A percentile compares a stretch with the other conserved stretches of the same genome.
Conservation (phyloP, 1,140 invertebrate genomes). For the Heliconius himera region DNA sequence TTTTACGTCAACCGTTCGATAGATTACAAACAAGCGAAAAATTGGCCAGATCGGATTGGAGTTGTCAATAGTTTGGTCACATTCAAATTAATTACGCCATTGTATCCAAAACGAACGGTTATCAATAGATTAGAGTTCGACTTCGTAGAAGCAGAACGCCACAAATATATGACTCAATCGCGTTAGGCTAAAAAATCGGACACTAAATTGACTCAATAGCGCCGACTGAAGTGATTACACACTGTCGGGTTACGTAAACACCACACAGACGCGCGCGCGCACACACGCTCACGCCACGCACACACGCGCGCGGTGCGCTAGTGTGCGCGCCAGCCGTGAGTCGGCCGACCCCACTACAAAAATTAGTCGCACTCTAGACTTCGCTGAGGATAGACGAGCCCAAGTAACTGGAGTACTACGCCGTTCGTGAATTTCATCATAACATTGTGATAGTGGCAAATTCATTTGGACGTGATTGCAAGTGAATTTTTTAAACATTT, state of each 20-base stretch:
- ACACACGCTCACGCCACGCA: constrained; percentile 50
- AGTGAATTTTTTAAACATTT: constrained; percentile 69
- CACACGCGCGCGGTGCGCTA: constrained; percentile 40
- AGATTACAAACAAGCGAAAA: constrained; percentile 36
- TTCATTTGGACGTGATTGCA: constrained; percentile 66
- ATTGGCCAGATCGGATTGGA: constrained; percentile 18
- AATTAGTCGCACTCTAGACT: constrained; percentile 74
- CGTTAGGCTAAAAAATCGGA: constrained; percentile 75
- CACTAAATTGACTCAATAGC: constrained; percentile 75
- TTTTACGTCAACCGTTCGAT: constrained; percentile 27
- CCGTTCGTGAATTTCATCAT: constrained; percentile 77
- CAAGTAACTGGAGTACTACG: constrained; percentile 64
- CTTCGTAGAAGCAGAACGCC: constrained; percentile 64
- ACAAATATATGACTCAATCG: constrained; percentile 78
- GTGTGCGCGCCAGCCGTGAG: constrained; percentile 71
- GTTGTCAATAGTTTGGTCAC: constrained; percentile 43
- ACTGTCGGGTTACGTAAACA: constrained; percentile 76
- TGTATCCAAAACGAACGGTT: constrained; percentile 46
- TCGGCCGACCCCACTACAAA: constrained; percentile 77
- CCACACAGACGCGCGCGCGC: constrained; percentile 50
- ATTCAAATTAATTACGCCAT: constrained; percentile 55
- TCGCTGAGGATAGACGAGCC: constrained; percentile 61
- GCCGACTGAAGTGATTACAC: constrained; percentile 72
- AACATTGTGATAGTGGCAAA: constrained; percentile 78
- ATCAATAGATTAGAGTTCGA: constrained; percentile 66